Percentiles rank a stretch among this genome's conserved stretches.
Conservation (phyloP, 2,113 vertebrate species). For the Neopipo cinnamomea region DNA sequence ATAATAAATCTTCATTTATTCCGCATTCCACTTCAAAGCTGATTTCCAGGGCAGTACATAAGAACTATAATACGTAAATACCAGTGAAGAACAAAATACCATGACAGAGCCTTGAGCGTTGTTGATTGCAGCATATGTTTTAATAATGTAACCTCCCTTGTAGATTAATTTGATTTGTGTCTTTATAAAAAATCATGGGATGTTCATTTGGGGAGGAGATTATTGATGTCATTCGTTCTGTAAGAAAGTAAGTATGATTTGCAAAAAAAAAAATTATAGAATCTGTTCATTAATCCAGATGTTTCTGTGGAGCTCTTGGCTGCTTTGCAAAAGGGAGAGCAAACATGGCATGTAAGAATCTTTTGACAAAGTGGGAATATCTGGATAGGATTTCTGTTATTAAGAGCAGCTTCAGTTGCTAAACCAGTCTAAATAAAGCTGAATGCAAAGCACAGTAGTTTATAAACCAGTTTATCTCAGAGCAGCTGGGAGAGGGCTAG, state of each 20-base stretch:
- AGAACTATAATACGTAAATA: conserved; percentile 36
- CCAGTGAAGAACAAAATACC: conserved; percentile 15
- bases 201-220: not conserved
- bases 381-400: not conserved
- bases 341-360: not conserved
- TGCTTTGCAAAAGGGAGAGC: not conserved
- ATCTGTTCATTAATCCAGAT: not conserved
- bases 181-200: not conserved
- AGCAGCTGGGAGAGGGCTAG: not conserved
- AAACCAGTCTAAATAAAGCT: not conserved
- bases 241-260: not conserved
- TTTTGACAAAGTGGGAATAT: not conserved
- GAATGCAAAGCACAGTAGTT: fast-evolving
- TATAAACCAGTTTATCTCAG: not conserved
- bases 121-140: conserved; percentile 29
- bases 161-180: not conserved
- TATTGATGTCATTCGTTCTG: not conserved
- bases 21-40: conserved; percentile 50
- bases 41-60: conserved; percentile 40
- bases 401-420: not conserved
- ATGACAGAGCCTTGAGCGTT: not conserved
- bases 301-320: not conserved
- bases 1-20: conserved; percentile 60
- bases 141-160: not conserved
- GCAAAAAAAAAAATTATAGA: not conserved